A percentile compares a stretch with the other conserved stretches of the same genome.
Evolutionary conservation across 2,888 invertebrate genomes (phyloP).

Genomic region (Apomyelois bistriatella): DNA sequence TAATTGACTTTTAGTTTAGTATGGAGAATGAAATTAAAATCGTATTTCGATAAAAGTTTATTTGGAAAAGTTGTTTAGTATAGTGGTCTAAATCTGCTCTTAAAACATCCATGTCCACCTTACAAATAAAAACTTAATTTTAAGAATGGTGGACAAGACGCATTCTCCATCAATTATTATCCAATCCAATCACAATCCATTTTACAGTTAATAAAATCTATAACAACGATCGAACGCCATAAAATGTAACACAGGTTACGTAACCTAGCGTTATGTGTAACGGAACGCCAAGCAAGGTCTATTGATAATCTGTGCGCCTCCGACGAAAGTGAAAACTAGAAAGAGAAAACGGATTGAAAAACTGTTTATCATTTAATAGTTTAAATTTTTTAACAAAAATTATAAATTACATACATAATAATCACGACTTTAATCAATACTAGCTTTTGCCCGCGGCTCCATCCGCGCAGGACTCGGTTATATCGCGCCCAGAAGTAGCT

Average conservation of each 20-base stretch:
- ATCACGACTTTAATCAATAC: too few species aligned
- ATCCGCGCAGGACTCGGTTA: too few species aligned
- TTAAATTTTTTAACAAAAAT: too few species aligned
- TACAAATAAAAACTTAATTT: not conserved
- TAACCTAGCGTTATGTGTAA: constrained; percentile 1
- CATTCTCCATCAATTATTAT: not conserved
- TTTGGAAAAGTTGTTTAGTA: too few species aligned
- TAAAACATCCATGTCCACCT: too few species aligned
- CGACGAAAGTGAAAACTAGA: constrained; percentile 24
- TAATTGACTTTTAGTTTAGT: too few species aligned
- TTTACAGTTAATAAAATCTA: constrained; percentile 7
- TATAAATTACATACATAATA: not conserved
- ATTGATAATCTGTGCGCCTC: constrained; percentile 11
- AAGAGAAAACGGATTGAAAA: constrained; percentile 9
- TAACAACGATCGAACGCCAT: not conserved
- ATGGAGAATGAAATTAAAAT: too few species aligned
- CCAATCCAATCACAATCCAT: not conserved
- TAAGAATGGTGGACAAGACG: not conserved
- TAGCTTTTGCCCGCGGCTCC: too few species aligned
- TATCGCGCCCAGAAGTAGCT: too few species aligned
- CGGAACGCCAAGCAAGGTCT: constrained; percentile 4
- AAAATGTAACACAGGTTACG: constrained; percentile 1
- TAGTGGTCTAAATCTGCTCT: too few species aligned
- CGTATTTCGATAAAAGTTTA: too few species aligned
- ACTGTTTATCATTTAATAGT: too few species aligned